Conservation (phyloP, 1,140 invertebrate genomes). For the Uloborus diversus region DNA sequence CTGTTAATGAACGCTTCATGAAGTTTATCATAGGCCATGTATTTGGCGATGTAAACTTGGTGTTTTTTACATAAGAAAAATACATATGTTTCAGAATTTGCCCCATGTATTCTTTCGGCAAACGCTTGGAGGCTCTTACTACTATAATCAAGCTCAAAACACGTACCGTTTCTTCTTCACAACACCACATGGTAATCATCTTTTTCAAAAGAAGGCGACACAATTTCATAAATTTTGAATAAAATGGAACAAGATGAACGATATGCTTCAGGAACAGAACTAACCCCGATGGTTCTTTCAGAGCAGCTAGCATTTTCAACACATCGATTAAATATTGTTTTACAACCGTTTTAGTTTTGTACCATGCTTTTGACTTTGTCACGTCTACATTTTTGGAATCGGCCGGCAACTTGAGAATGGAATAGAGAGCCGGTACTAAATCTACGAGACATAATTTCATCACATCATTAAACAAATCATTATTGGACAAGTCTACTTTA, state of each 20-base stretch:
- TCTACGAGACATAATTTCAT: conserved; percentile 86
- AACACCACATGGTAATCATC: conserved; percentile 75
- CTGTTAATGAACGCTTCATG: conserved; percentile 91
- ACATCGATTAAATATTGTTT: conserved; percentile 82
- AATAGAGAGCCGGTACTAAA: conserved; percentile 78
- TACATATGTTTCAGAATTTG: conserved; percentile 85
- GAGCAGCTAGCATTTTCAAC: conserved; percentile 76
- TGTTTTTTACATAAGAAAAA: conserved; percentile 90
- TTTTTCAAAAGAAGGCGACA: conserved; percentile 79
- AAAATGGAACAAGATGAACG: conserved; percentile 83
- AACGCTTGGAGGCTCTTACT: conserved; percentile 76
- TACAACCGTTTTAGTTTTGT: conserved; percentile 76
- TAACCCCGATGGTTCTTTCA: conserved; percentile 79
- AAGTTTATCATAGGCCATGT: conserved; percentile 93
- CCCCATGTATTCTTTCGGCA: conserved; percentile 69
- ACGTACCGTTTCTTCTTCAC: conserved; percentile 82
- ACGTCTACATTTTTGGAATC: conserved; percentile 61
- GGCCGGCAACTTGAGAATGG: conserved; percentile 74
- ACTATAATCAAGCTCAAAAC: conserved; percentile 89
- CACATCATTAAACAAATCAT: conserved; percentile 83
- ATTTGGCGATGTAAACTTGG: conserved; percentile 89
- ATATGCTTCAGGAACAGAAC: conserved; percentile 86
- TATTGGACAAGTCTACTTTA: conserved; percentile 4
- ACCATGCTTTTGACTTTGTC: conserved; percentile 80
- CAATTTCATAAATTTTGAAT: conserved; percentile 72